Evolutionary conservation across 2,888 invertebrate genomes (phyloP).

Genomic region (Gryllus longicercus): DNA sequence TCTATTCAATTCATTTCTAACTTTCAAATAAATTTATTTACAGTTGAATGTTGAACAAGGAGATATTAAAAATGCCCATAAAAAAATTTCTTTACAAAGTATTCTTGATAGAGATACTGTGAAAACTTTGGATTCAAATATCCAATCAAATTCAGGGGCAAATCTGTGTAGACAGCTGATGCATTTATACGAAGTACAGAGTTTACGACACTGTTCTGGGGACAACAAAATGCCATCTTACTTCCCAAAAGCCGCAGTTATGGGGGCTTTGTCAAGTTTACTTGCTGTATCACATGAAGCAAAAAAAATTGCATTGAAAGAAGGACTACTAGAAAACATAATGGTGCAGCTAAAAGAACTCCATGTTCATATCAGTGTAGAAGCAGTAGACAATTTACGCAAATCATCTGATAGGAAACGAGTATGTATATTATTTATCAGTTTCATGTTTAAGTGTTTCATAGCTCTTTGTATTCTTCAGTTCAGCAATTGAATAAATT

Average conservation of each 20-base stretch:
- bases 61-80: background rate
- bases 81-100: background rate
- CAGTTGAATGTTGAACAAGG: background rate
- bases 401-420: conserved; percentile 48
- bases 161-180: conserved; percentile 51
- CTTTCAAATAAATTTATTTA: background rate
- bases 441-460: conserved; percentile 20
- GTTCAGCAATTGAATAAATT: background rate
- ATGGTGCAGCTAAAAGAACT: conserved; percentile 50
- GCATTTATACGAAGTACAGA: conserved; percentile 49
- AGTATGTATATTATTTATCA: conserved; percentile 38
- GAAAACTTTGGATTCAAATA: too few species aligned
- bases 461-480: conserved; percentile 20
- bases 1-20: too few species aligned
- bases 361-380: conserved; percentile 50
- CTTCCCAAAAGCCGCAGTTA: conserved; percentile 46
- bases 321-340: conserved; percentile 46
- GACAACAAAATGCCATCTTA: conserved; percentile 1
- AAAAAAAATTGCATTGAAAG: conserved; percentile 48
- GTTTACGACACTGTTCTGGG: conserved; percentile 32
- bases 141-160: conserved; percentile 44
- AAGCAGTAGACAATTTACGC: conserved; percentile 49
- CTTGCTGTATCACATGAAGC: conserved; percentile 51
- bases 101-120: background rate
- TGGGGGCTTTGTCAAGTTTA: conserved; percentile 49